phyloP scores from a whole-genome alignment of 2,113 vertebrate genomes.

The Oreotrochilus melanogaster region DNA sequence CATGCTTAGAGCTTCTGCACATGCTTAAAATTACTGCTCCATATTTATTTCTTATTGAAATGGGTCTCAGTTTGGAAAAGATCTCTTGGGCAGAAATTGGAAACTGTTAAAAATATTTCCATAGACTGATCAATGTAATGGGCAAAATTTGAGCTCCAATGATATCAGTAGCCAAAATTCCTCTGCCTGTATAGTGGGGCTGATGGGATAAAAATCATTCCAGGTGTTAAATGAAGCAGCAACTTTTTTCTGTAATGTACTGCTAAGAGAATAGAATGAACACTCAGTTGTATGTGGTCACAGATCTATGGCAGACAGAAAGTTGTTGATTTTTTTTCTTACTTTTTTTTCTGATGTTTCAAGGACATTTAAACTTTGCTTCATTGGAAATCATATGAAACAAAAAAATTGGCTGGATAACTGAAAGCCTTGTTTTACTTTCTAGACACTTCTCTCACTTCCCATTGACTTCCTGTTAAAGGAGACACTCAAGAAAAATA shows the following conservation, averaged over 20 bases:
- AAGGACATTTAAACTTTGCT: conserved; percentile 37
- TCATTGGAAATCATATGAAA: not conserved
- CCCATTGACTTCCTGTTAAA: conserved; percentile 25
- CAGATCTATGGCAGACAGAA: conserved; percentile 1
- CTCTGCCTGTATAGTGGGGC: not conserved
- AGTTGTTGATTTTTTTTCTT: not conserved
- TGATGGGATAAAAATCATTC: not conserved
- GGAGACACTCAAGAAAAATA: conserved; percentile 64
- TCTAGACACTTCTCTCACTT: not conserved
- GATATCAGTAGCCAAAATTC: not conserved
- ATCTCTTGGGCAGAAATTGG: conserved; percentile 4
- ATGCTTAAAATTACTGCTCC: conserved; percentile 36
- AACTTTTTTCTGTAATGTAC: not conserved
- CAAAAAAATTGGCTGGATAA: not conserved
- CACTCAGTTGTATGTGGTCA: not conserved
- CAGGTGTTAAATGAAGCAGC: not conserved
- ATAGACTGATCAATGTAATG: not conserved
- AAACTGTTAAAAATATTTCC: not conserved
- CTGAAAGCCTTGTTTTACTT: conserved; percentile 10
- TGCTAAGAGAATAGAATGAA: not conserved
- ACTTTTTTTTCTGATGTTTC: conserved; percentile 42
- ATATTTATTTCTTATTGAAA: conserved; percentile 15
- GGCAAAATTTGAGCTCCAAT: not conserved
- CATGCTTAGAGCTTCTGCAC: conserved; percentile 56
- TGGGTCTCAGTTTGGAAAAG: conserved; percentile 18